phyloP scores from a whole-genome alignment of 1,140 invertebrate species.

The Lordiphosa stackelbergi region DNA sequence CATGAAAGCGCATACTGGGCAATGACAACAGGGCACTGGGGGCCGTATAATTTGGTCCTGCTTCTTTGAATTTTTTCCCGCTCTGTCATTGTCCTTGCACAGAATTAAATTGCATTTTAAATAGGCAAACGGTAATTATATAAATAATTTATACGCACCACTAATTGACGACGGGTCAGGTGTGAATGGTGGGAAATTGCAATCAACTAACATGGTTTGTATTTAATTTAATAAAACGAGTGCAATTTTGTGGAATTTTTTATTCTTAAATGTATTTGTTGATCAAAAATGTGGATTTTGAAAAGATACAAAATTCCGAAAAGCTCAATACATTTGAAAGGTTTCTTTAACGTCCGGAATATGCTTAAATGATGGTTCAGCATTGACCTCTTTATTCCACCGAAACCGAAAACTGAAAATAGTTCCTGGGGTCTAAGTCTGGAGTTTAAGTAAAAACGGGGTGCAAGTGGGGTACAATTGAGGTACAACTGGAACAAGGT shows the following conservation, averaged over 20 bases:
- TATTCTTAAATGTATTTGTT: not conserved
- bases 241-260: too few species aligned
- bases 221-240: not conserved
- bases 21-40: slow-evolving; percentile 5
- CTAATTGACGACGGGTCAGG: slow-evolving; percentile 31
- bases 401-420: too few species aligned
- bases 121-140: slow-evolving; percentile 40
- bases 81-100: slow-evolving; percentile 42
- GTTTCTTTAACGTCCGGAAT: too few species aligned
- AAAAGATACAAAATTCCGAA: too few species aligned
- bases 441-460: too few species aligned
- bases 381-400: too few species aligned
- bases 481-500: too few species aligned
- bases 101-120: slow-evolving; percentile 52
- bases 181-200: slow-evolving; percentile 11
- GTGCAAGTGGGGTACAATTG: too few species aligned
- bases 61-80: slow-evolving; percentile 32
- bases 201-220: slow-evolving; percentile 17
- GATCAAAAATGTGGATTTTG: too few species aligned
- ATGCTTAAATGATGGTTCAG: too few species aligned
- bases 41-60: slow-evolving; percentile 44
- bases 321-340: too few species aligned
- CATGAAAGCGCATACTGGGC: not conserved
- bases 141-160: slow-evolving; percentile 40
- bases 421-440: too few species aligned